These are phyloP conservation scores for Xanthorhoe designata DNA, from an alignment of 2,888 invertebrate genomes.

Conservation along the genomic window DNA sequence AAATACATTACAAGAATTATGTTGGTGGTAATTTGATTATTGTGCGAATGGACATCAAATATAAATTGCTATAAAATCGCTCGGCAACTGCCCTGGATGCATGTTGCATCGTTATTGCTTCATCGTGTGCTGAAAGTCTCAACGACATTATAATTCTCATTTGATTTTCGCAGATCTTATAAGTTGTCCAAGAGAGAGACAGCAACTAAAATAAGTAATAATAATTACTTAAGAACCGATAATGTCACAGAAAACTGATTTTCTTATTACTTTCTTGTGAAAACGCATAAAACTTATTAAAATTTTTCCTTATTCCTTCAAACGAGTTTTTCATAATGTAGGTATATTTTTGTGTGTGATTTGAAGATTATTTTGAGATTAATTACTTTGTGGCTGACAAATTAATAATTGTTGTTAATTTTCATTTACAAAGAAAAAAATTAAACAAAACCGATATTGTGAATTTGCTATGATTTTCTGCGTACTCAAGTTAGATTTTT, in stretches of 20 bases:
- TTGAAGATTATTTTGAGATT: too few species aligned
- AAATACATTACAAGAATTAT: conserved; percentile 40
- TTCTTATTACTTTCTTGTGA: background rate
- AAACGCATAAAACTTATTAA: too few species aligned
- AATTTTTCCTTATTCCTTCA: too few species aligned
- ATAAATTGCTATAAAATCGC: conserved; percentile 59
- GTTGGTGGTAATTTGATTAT: conserved; percentile 51
- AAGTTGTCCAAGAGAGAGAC: too few species aligned
- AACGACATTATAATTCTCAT: conserved; percentile 2
- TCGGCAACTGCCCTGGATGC: conserved; percentile 54
- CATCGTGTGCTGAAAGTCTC: conserved; percentile 58
- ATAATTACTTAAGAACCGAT: background rate
- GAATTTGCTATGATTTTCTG: too few species aligned
- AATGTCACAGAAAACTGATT: background rate
- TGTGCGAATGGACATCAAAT: conserved; percentile 58
- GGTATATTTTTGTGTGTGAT: too few species aligned
- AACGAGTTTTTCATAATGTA: too few species aligned
- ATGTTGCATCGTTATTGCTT: conserved; percentile 67
- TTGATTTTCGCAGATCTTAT: background rate
- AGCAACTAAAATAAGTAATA: background rate
- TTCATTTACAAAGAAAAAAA: too few species aligned
- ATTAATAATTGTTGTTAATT: too few species aligned
- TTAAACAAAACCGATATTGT: too few species aligned
- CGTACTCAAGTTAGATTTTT: too few species aligned
- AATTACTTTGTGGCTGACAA: too few species aligned